Percentiles rank a stretch among this genome's conserved stretches.
These are phyloP conservation scores for Plutomurus gul DNA, from an alignment of 1,140 invertebrate genomes.

Conservation along the genomic window DNA sequence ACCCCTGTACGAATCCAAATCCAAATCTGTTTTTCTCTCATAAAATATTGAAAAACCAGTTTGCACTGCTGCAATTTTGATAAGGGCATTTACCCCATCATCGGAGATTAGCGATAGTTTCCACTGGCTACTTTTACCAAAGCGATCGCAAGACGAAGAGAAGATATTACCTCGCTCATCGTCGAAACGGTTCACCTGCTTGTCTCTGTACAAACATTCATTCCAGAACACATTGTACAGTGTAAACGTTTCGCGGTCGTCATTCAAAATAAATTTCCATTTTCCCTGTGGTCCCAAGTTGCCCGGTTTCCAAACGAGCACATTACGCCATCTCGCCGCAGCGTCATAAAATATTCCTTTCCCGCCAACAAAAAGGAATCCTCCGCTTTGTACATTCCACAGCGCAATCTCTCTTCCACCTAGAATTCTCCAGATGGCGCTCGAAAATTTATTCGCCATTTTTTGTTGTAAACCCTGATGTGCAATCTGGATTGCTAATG, in stretches of 20 bases:
- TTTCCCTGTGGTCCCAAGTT: constrained; percentile 2
- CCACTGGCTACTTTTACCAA: neutral
- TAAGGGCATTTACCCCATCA: neutral
- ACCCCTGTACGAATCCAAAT: neutral
- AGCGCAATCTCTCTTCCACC: neutral
- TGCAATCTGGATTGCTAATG: neutral
- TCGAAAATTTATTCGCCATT: too few relatives aligned
- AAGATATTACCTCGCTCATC: neutral
- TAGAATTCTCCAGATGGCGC: neutral
- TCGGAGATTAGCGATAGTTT: neutral
- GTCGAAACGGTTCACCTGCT: neutral
- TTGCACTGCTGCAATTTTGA: neutral
- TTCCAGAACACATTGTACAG: neutral
- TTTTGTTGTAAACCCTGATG: neutral
- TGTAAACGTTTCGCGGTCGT: neutral
- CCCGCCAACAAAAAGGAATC: neutral
- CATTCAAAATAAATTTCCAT: neutral
- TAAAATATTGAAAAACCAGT: neutral
- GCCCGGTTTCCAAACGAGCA: neutral
- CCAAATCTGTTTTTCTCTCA: neutral
- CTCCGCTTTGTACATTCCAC: neutral
- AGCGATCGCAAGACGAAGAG: neutral
- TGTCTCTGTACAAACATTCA: neutral
- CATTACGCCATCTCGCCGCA: neutral
- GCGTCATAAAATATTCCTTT: neutral